Evolutionary conservation across 53 echinoderm and acorn worm genomes (phyloP).

Genomic region (Patiria pectinifera): DNA sequence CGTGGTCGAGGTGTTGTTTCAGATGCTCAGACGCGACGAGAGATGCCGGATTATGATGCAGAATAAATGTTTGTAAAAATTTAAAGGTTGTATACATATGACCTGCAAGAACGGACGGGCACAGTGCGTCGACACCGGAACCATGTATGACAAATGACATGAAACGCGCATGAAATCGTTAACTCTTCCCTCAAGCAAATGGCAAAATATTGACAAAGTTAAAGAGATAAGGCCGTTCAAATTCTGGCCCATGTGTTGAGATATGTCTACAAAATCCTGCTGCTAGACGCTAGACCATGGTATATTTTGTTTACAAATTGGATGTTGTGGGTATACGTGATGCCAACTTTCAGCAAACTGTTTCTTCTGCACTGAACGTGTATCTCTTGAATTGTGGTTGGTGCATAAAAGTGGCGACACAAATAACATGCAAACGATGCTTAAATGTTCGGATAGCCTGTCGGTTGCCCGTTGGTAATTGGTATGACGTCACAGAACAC

Average conservation of each 20-base stretch:
- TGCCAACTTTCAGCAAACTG: no score
- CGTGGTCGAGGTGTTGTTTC: constrained; percentile 30
- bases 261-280: neutral
- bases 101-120: neutral
- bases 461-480: no score
- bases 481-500: no score
- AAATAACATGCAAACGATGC: no score
- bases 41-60: constrained; percentile 25
- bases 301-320: no score
- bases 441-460: no score
- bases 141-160: neutral
- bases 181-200: neutral
- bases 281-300: no score
- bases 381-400: no score
- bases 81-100: constrained; percentile 37
- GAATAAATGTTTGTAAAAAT: constrained; percentile 33
- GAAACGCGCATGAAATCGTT: neutral
- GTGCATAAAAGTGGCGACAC: no score
- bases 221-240: neutral
- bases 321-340: no score
- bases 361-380: no score
- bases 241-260: neutral
- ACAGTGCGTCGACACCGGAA: constrained; percentile 21
- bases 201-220: neutral
- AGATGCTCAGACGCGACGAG: constrained; percentile 17